Conservation (phyloP, 2,797 vertebrate species). For the Craterocephalus amniculus region DNA sequence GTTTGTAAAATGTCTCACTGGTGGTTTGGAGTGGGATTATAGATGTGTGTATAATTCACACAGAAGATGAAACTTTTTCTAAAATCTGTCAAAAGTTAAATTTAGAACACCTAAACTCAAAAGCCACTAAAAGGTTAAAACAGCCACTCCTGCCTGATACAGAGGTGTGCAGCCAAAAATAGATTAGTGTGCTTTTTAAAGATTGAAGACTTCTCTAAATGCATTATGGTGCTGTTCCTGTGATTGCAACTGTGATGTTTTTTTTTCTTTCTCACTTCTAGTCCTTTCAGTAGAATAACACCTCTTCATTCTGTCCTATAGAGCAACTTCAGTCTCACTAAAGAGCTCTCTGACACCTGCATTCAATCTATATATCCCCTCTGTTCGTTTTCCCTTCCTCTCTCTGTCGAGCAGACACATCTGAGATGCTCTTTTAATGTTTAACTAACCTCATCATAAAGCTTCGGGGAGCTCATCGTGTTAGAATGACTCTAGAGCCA, state of each 20-base stretch:
- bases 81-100: background rate
- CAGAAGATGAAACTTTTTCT: background rate
- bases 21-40: background rate
- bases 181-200: constrained; percentile 36
- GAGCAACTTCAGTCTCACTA: constrained; percentile 32
- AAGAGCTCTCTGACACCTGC: constrained; percentile 41
- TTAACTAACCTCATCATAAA: constrained; percentile 75
- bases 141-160: background rate
- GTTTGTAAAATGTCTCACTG: background rate
- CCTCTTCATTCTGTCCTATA: constrained; percentile 41
- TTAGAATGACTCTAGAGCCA: constrained; percentile 34
- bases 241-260: constrained; percentile 17
- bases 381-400: constrained; percentile 22
- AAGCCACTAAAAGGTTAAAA: constrained; percentile 8
- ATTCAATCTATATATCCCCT: constrained; percentile 47
- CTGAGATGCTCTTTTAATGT: constrained; percentile 69
- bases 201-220: constrained; percentile 47
- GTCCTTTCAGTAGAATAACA: constrained; percentile 46
- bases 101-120: background rate
- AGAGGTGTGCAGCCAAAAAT: constrained; percentile 23
- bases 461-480: constrained; percentile 57
- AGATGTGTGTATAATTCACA: background rate
- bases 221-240: constrained; percentile 21
- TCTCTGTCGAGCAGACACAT: constrained; percentile 27
- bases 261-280: constrained; percentile 20